Conservation (phyloP, 2,888 invertebrate species). For the Parnassius glacialis region DNA sequence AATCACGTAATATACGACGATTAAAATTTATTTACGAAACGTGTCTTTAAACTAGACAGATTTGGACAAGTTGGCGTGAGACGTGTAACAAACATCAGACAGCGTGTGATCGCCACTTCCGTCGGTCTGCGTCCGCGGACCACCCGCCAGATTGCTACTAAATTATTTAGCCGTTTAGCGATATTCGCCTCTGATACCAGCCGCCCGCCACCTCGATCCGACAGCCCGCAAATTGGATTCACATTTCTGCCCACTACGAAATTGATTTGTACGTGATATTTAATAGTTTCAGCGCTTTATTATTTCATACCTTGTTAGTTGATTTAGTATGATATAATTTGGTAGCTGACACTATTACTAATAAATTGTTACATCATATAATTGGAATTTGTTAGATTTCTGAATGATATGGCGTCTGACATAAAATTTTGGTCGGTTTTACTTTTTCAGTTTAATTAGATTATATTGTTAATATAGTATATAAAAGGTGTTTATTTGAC, state of each 20-base stretch:
- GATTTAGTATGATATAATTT: too few species aligned
- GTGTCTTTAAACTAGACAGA: slow-evolving; percentile 35
- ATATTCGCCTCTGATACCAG: slow-evolving; percentile 74
- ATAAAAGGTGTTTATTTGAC: too few species aligned
- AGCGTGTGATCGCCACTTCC: slow-evolving; percentile 44
- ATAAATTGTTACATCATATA: too few species aligned
- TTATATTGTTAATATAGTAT: too few species aligned
- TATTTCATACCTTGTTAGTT: slow-evolving; percentile 33
- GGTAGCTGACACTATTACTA: too few species aligned
- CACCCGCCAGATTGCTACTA: slow-evolving; percentile 68
- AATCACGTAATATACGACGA: not conserved
- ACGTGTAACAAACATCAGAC: slow-evolving; percentile 35
- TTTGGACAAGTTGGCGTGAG: slow-evolving; percentile 29
- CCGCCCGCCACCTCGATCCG: slow-evolving; percentile 62
- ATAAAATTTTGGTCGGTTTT: too few species aligned
- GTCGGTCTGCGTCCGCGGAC: slow-evolving; percentile 35
- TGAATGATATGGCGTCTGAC: too few species aligned
- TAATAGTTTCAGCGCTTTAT: slow-evolving; percentile 58
- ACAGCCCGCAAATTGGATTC: slow-evolving; percentile 80
- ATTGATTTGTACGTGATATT: slow-evolving; percentile 78
- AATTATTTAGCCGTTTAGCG: slow-evolving; percentile 80
- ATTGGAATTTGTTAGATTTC: too few species aligned
- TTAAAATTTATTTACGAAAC: slow-evolving; percentile 24
- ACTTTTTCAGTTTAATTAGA: too few species aligned
- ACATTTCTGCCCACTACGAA: slow-evolving; percentile 74